A percentile compares a stretch with the other conserved stretches of the same genome.
Conservation (phyloP, 2,888 invertebrate species). For the Acanthoscelides obtectus region DNA sequence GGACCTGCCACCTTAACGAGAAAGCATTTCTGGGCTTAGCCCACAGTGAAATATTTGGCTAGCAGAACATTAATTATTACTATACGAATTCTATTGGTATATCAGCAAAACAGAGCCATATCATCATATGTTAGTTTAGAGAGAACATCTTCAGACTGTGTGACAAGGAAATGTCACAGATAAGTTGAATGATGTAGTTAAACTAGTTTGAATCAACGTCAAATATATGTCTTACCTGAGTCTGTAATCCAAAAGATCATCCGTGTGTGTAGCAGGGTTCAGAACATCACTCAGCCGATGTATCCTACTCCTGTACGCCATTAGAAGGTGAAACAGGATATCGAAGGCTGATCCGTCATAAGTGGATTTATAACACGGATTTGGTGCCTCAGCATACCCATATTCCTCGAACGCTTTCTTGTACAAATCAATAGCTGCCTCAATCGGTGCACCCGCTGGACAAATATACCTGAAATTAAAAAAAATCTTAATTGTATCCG, state of each 20-base stretch:
- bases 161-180: too few relatives aligned
- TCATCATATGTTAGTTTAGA: too few relatives aligned
- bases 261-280: constrained; percentile 71
- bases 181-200: too few relatives aligned
- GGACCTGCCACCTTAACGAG: too few relatives aligned
- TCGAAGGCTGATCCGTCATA: constrained; percentile 52
- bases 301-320: constrained; percentile 65
- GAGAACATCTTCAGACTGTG: too few relatives aligned
- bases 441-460: constrained; percentile 61
- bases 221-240: constrained; percentile 66
- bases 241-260: constrained; percentile 78
- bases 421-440: constrained; percentile 68
- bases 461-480: constrained; percentile 28
- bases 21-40: too few relatives aligned
- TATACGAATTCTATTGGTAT: too few relatives aligned
- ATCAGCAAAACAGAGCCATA: too few relatives aligned
- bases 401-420: constrained; percentile 57
- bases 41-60: too few relatives aligned
- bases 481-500: too few relatives aligned
- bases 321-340: constrained; percentile 77
- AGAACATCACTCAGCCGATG: constrained; percentile 63
- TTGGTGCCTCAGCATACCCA: constrained; percentile 40
- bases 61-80: too few relatives aligned
- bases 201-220: too few relatives aligned
- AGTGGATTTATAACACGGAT: constrained; percentile 37